Conservation (phyloP, 2,113 vertebrate genomes). For the Notothenia coriiceps region DNA sequence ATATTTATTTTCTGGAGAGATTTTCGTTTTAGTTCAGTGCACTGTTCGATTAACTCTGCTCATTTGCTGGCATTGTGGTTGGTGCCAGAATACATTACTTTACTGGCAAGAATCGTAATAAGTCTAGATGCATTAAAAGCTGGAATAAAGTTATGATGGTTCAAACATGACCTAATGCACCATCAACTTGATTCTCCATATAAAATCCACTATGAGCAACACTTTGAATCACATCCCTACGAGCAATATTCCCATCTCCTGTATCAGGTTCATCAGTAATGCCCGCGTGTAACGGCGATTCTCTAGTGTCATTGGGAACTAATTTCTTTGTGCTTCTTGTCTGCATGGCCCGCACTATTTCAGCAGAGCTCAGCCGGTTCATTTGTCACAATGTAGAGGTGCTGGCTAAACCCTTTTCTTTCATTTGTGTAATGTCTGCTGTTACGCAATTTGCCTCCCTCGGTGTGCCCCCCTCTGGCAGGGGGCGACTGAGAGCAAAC, state of each 20-base stretch:
- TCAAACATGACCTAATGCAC: slow-evolving; percentile 13
- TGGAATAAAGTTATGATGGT: slow-evolving; percentile 46
- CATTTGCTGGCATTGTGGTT: slow-evolving; percentile 40
- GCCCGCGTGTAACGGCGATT: slow-evolving; percentile 26
- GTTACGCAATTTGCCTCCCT: slow-evolving; percentile 57
- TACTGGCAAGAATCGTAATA: slow-evolving; percentile 29
- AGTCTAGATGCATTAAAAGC: slow-evolving; percentile 38
- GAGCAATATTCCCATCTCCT: slow-evolving; percentile 20
- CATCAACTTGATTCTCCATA: slow-evolving; percentile 17
- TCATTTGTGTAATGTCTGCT: slow-evolving; percentile 64
- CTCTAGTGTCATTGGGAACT: slow-evolving; percentile 28
- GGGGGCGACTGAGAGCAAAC: slow-evolving; percentile 49
- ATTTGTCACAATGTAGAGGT: slow-evolving; percentile 66
- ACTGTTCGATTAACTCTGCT: slow-evolving; percentile 36
- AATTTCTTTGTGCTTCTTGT: slow-evolving; percentile 40
- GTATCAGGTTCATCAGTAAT: slow-evolving; percentile 42
- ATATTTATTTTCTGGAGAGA: slow-evolving; percentile 12
- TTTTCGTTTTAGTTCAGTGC: slow-evolving; percentile 11
- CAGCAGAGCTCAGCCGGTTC: slow-evolving; percentile 61
- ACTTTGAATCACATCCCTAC: slow-evolving; percentile 1
- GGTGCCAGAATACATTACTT: slow-evolving; percentile 47
- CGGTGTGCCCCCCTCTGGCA: slow-evolving; percentile 46
- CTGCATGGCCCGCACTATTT: slow-evolving; percentile 32
- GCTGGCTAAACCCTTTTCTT: slow-evolving; percentile 68
- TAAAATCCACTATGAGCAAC: slow-evolving; percentile 24